A percentile compares a stretch with the other conserved stretches of the same genome.
Evolutionary conservation across 2,113 vertebrate genomes (phyloP).

Genomic region (Chionodraco myersi): DNA sequence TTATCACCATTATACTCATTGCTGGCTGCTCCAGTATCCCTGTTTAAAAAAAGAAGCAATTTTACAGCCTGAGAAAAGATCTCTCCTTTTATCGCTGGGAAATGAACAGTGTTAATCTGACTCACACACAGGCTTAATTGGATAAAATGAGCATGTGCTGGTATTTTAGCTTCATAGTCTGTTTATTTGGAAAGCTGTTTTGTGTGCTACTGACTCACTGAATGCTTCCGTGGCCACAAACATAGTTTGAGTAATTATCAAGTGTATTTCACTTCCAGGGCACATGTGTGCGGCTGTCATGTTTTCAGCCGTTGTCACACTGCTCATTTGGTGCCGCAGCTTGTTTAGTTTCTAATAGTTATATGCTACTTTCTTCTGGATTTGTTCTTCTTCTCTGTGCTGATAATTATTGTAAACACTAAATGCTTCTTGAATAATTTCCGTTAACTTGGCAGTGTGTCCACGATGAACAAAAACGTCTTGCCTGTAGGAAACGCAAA

Average conservation of each 20-base stretch:
- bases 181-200: slow-evolving; percentile 56
- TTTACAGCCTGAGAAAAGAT: slow-evolving; percentile 51
- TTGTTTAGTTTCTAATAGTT: slow-evolving; percentile 42
- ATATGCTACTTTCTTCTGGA: not conserved
- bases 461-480: not conserved
- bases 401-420: slow-evolving; percentile 13
- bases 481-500: slow-evolving; percentile 24
- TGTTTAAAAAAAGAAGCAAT: slow-evolving; percentile 20
- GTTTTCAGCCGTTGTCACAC: slow-evolving; percentile 32
- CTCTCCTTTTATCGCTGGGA: slow-evolving; percentile 43
- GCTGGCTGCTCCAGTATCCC: slow-evolving; percentile 1
- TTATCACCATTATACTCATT: slow-evolving; percentile 30
- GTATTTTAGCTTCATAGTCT: slow-evolving; percentile 51
- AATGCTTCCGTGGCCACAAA: slow-evolving; percentile 28
- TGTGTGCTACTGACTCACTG: slow-evolving; percentile 9
- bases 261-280: slow-evolving; percentile 53
- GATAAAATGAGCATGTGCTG: slow-evolving; percentile 58
- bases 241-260: slow-evolving; percentile 65
- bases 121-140: slow-evolving; percentile 51
- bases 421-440: not conserved
- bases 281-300: slow-evolving; percentile 41
- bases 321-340: slow-evolving; percentile 37
- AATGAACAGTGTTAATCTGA: slow-evolving; percentile 61
- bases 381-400: not conserved
- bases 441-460: not conserved